Evolutionary conservation across 2,113 vertebrate species (phyloP).

Genomic region (human (Homo sapiens)): GRCh38 chr9:13722001-13722500

Average conservation of each 20-base stretch:
- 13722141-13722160: conserved; percentile 75
- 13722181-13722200: conserved; percentile 12
- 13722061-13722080: conserved; percentile 76
- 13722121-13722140: conserved; percentile 76
- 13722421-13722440: neutral
- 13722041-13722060: conserved; percentile 79
- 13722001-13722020: conserved; percentile 76
- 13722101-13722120: conserved; percentile 79
- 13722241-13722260: conserved; percentile 11
- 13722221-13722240: conserved; percentile 3
- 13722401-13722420: neutral
- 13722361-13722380: neutral
- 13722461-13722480: neutral
- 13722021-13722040: conserved; percentile 79
- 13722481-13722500: neutral
- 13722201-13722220: neutral
- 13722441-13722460: conserved; percentile 11
- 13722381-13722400: neutral
- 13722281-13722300: neutral
- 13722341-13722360: conserved; percentile 54
- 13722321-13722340: conserved; percentile 71
- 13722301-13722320: neutral
- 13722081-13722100: conserved; percentile 78
- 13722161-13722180: conserved; percentile 58
- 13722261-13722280: conserved; percentile 45